Percentiles rank a stretch among this genome's conserved stretches.
phyloP scores from a whole-genome alignment of 1,140 invertebrate species.

The Sminthurinus signatus region DNA sequence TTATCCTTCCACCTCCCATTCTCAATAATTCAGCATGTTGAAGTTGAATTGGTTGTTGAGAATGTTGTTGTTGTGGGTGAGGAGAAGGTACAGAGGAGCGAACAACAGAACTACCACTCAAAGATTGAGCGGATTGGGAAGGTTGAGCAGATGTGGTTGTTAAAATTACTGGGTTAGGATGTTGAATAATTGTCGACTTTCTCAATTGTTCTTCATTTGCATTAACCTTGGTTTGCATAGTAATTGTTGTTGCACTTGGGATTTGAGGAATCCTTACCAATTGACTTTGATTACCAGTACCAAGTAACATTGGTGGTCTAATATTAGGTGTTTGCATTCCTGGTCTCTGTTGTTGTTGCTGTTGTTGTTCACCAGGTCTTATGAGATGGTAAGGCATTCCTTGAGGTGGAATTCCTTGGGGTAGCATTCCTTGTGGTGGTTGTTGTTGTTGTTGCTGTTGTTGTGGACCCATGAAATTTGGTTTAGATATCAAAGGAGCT shows the following conservation, averaged over 20 bases:
- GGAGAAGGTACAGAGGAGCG: slow-evolving; percentile 16
- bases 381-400: slow-evolving; percentile 14
- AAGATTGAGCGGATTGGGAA: too few species aligned
- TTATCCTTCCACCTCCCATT: neutral
- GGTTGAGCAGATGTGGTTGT: slow-evolving; percentile 12
- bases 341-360: neutral
- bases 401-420: slow-evolving; percentile 5
- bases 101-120: too few species aligned
- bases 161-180: slow-evolving; percentile 15
- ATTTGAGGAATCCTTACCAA: slow-evolving; percentile 35
- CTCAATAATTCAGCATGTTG: slow-evolving; percentile 18
- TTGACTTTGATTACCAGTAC: slow-evolving; percentile 10
- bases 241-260: slow-evolving; percentile 29
- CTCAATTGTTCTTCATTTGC: slow-evolving; percentile 19
- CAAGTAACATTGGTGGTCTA: neutral
- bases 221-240: slow-evolving; percentile 38
- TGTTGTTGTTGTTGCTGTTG: neutral
- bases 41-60: slow-evolving; percentile 24
- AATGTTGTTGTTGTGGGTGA: slow-evolving; percentile 20
- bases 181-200: slow-evolving; percentile 26
- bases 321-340: neutral
- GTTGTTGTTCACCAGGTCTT: neutral
- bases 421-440: slow-evolving; percentile 6
- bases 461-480: neutral
- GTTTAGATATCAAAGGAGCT: neutral